These are phyloP conservation scores for Nebria salina DNA, from an alignment of 2,888 invertebrate species.

Conservation along the genomic window DNA sequence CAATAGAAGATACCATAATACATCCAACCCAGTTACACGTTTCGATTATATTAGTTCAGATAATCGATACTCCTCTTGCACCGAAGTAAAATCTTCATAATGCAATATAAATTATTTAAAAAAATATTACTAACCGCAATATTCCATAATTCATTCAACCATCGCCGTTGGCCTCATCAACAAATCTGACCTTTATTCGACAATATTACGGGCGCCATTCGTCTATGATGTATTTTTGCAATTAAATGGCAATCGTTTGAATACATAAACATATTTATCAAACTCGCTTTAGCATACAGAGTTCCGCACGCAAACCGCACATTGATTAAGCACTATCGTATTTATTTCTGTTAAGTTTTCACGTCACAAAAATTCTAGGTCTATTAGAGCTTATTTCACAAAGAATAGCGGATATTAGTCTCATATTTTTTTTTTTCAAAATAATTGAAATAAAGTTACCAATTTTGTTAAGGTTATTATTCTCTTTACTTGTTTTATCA, in stretches of 20 bases:
- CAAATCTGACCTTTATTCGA: constrained; percentile 18
- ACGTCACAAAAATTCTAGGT: neutral
- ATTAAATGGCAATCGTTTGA: constrained; percentile 39
- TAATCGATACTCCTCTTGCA: constrained; percentile 23
- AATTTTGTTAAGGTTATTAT: constrained; percentile 6
- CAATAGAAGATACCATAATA: neutral
- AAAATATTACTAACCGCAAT: neutral
- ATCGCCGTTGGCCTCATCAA: neutral
- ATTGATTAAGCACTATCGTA: constrained; percentile 32
- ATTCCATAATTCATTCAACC: neutral
- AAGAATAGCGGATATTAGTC: too few relatives aligned
- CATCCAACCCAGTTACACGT: neutral
- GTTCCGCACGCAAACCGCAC: constrained; percentile 35
- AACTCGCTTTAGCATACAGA: constrained; percentile 25
- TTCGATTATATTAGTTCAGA: constrained; percentile 1
- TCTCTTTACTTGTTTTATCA: constrained; percentile 16
- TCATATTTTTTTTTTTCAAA: too few relatives aligned
- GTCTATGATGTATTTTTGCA: constrained; percentile 35
- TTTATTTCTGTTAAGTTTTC: constrained; percentile 32
- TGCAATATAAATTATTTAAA: too few relatives aligned
- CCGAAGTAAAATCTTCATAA: neutral
- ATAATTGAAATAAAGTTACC: neutral
- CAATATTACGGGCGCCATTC: constrained; percentile 31
- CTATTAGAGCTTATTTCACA: neutral
- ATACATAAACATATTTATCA: constrained; percentile 41